Conservation (phyloP, 2,888 invertebrate genomes). For the Imbricaverruca yamaguchii region DNA sequence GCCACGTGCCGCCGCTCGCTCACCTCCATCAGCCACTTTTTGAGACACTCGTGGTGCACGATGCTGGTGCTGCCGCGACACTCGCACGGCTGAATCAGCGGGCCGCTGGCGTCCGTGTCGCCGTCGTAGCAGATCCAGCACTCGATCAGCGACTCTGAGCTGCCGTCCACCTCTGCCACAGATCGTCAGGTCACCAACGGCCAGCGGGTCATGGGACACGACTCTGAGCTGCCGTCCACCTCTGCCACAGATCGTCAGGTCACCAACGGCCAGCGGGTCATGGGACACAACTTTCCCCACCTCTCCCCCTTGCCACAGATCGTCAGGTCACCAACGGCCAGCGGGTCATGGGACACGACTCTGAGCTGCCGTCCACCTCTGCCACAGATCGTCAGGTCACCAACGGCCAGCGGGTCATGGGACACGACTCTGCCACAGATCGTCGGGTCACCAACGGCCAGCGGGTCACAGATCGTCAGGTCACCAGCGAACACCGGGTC, state of each 20-base stretch:
- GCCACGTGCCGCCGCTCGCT: constrained; percentile 29
- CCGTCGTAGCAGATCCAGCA: constrained; percentile 93
- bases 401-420: no score
- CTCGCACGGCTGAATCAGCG: constrained; percentile 78
- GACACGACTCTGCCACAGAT: no score
- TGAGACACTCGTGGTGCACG: constrained; percentile 83
- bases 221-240: constrained; percentile 33
- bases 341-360: constrained; percentile 23
- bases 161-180: constrained; percentile 28
- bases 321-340: no score
- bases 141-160: constrained; percentile 46
- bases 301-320: constrained; percentile 25
- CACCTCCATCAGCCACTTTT: constrained; percentile 83
- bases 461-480: no score
- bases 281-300: constrained; percentile 34
- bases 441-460: no score
- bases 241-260: no score
- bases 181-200: no score
- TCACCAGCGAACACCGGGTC: no score
- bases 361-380: constrained; percentile 33
- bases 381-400: no score
- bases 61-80: constrained; percentile 88
- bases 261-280: no score
- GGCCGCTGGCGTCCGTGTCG: constrained; percentile 52
- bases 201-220: no score